These are phyloP conservation scores for Aleiodes testaceus DNA, from an alignment of 2,888 invertebrate species.

Conservation along the genomic window DNA sequence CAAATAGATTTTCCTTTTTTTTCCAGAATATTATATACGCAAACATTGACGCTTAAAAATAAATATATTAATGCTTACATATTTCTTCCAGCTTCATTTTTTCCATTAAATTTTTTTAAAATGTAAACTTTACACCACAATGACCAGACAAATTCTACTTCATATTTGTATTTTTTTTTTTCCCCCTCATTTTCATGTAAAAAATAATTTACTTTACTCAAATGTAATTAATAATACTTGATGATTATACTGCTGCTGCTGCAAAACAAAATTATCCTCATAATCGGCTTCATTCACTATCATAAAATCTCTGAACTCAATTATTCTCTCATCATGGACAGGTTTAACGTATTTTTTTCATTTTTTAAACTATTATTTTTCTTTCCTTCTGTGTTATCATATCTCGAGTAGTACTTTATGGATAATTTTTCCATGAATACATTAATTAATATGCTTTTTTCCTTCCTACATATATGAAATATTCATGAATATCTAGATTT, in stretches of 20 bases:
- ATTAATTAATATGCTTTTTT: conserved; percentile 52
- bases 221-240: conserved; percentile 53
- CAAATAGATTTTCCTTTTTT: conserved; percentile 27
- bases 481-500: conserved; percentile 58
- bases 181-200: conserved; percentile 41
- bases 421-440: conserved; percentile 58
- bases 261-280: conserved; percentile 47
- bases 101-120: background rate
- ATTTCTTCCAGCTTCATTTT: background rate
- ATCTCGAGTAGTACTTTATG: conserved; percentile 57
- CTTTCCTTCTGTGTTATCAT: conserved; percentile 41
- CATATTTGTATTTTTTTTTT: conserved; percentile 19
- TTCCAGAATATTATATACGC: background rate
- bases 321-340: conserved; percentile 57
- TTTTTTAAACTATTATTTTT: conserved; percentile 35
- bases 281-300: conserved; percentile 50
- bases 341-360: conserved; percentile 44
- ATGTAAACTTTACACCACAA: background rate
- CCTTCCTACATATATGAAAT: conserved; percentile 62
- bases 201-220: conserved; percentile 47
- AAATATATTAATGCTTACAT: background rate
- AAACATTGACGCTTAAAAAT: conserved; percentile 8
- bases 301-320: conserved; percentile 50
- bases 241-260: conserved; percentile 47
- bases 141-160: too few species aligned